Evolutionary conservation across 1,140 invertebrate species (phyloP).

Genomic region (Orussus abietinus): DNA sequence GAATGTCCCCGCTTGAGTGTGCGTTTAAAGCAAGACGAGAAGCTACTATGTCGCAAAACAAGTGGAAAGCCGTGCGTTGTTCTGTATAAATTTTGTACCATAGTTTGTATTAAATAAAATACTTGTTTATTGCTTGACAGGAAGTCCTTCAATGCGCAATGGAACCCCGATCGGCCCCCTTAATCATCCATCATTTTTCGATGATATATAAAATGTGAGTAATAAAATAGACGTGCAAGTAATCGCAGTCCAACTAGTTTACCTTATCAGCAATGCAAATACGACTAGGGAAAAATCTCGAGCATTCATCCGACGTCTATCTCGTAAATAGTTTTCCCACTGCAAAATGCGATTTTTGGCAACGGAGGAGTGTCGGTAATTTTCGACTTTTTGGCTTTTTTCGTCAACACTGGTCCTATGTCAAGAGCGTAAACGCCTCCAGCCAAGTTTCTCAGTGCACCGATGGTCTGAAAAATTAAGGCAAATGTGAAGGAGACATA

Average conservation of each 20-base stretch:
- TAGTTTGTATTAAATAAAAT: conserved; percentile 58
- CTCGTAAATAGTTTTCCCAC: conserved; percentile 29
- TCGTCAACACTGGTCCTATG: conserved; percentile 38
- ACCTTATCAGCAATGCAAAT: background rate
- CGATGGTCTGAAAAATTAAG: conserved; percentile 37
- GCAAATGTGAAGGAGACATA: no score
- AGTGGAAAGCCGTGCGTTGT: conserved; percentile 46
- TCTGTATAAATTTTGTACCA: conserved; percentile 58
- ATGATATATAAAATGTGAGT: no score
- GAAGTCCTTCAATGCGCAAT: no score
- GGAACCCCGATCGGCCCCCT: no score
- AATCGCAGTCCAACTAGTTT: background rate
- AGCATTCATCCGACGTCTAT: conserved; percentile 14
- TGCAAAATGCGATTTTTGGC: conserved; percentile 31
- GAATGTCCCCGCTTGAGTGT: conserved; percentile 28
- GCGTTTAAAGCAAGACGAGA: conserved; percentile 39
- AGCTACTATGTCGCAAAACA: conserved; percentile 33
- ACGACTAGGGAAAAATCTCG: conserved; percentile 8
- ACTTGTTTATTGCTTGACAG: conserved; percentile 54
- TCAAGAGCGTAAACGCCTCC: conserved; percentile 51
- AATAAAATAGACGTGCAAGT: background rate
- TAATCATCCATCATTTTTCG: no score
- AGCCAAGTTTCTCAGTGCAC: conserved; percentile 46
- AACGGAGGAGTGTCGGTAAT: conserved; percentile 11
- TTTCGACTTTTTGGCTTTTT: conserved; percentile 14